A percentile compares a stretch with the other conserved stretches of the same genome.
phyloP scores from a whole-genome alignment of 1,140 invertebrate species.

The Drosophila albomicans region DNA sequence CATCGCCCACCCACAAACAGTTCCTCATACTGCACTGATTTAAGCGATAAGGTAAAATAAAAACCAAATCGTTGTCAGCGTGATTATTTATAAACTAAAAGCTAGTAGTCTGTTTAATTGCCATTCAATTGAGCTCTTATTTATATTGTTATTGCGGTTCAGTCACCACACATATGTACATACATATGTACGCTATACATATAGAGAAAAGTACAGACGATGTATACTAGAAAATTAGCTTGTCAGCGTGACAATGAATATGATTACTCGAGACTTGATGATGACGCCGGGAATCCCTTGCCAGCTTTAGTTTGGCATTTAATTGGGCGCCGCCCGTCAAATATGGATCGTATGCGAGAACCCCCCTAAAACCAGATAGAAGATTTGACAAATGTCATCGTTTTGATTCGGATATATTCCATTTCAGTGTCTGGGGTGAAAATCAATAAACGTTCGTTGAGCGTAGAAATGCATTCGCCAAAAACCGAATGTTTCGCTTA shows the following conservation, averaged over 20 bases:
- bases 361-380: neutral
- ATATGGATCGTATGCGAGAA: slow-evolving; percentile 33
- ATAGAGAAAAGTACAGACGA: neutral
- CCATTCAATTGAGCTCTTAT: slow-evolving; percentile 35
- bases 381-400: slow-evolving; percentile 28
- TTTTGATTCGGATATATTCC: slow-evolving; percentile 13
- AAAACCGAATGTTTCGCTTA: slow-evolving; percentile 13
- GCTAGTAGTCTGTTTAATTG: slow-evolving; percentile 34
- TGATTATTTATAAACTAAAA: slow-evolving; percentile 47
- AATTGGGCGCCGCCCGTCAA: slow-evolving; percentile 58
- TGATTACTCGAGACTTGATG: slow-evolving; percentile 36
- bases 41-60: slow-evolving; percentile 28
- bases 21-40: neutral
- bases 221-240: slow-evolving; percentile 37
- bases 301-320: slow-evolving; percentile 67
- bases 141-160: slow-evolving; percentile 13
- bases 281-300: slow-evolving; percentile 72
- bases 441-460: slow-evolving; percentile 52
- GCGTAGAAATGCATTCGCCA: slow-evolving; percentile 12
- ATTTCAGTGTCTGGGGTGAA: slow-evolving; percentile 20
- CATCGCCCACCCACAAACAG: neutral
- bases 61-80: slow-evolving; percentile 17
- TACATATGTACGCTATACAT: neutral
- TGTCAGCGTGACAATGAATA: slow-evolving; percentile 51
- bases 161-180: slow-evolving; percentile 4